A percentile compares a stretch with the other conserved stretches of the same genome.
These are phyloP conservation scores for Hoplodrina ambigua DNA, from an alignment of 2,888 invertebrate species.

Conservation along the genomic window DNA sequence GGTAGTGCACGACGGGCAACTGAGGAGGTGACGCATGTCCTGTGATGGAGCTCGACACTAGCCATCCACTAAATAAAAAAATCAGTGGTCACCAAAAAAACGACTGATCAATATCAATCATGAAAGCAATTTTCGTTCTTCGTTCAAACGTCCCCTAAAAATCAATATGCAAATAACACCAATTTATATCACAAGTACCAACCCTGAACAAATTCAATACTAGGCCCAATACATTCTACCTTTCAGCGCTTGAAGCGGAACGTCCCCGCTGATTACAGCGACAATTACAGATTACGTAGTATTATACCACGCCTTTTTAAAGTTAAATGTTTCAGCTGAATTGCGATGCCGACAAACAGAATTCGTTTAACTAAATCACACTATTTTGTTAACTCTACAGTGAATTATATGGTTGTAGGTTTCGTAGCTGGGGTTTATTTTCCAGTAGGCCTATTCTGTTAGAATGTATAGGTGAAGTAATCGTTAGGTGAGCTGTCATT, in stretches of 20 bases:
- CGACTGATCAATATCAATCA: no score
- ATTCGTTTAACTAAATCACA: slow-evolving; percentile 43
- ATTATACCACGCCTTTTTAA: slow-evolving; percentile 56
- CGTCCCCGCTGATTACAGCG: slow-evolving; percentile 30
- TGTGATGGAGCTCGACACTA: no score
- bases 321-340: slow-evolving; percentile 47
- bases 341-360: slow-evolving; percentile 17
- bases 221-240: slow-evolving; percentile 20
- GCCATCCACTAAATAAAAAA: no score
- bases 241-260: slow-evolving; percentile 41
- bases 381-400: slow-evolving; percentile 23
- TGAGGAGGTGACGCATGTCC: no score
- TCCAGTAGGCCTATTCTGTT: no score
- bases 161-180: slow-evolving; percentile 25
- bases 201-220: slow-evolving; percentile 12
- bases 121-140: not conserved
- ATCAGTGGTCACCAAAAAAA: no score
- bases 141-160: not conserved
- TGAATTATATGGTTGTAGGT: slow-evolving; percentile 16
- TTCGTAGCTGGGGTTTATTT: not conserved
- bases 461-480: no score
- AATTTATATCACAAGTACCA: slow-evolving; percentile 4
- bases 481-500: no score
- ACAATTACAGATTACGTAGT: slow-evolving; percentile 26
- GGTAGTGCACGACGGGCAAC: no score